Percentiles rank a stretch among this genome's conserved stretches.
Evolutionary conservation across 2,888 invertebrate genomes (phyloP).

Genomic region (Drosophila kuntzei): DNA sequence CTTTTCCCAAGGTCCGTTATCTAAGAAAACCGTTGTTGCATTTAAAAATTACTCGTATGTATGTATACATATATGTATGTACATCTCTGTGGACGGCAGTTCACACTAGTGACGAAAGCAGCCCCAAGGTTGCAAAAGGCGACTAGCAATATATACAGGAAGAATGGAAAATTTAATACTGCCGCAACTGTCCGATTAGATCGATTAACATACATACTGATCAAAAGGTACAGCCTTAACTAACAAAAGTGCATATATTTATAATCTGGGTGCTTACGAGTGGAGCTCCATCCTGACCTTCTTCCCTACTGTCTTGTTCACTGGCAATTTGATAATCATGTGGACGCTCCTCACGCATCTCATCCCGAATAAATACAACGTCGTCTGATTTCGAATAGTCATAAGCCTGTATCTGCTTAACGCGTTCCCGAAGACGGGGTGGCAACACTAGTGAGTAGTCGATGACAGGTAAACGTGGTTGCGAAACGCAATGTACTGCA

Average conservation of each 20-base stretch:
- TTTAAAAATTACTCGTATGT: no score
- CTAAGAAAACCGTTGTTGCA: slow-evolving; percentile 14
- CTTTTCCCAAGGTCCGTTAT: slow-evolving; percentile 26
- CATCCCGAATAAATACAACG: slow-evolving; percentile 73
- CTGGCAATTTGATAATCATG: slow-evolving; percentile 54
- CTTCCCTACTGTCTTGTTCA: slow-evolving; percentile 50
- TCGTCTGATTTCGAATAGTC: slow-evolving; percentile 77
- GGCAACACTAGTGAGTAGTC: slow-evolving; percentile 83
- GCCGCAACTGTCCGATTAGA: no score
- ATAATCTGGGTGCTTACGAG: slow-evolving; percentile 40
- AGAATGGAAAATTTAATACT: no score
- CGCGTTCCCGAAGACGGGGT: slow-evolving; percentile 72
- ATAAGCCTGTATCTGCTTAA: slow-evolving; percentile 79
- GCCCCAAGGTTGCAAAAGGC: no score
- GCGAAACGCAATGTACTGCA: slow-evolving; percentile 51
- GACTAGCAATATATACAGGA: no score
- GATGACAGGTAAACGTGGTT: slow-evolving; percentile 62
- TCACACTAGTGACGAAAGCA: no score
- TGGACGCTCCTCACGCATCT: slow-evolving; percentile 55
- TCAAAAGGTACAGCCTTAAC: no score
- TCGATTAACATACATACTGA: no score
- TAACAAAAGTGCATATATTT: no score
- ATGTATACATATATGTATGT: no score
- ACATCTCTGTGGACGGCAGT: no score
- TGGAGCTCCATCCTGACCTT: slow-evolving; percentile 27